phyloP scores from a whole-genome alignment of 2,797 vertebrate species.

The Gobio occitaniae region DNA sequence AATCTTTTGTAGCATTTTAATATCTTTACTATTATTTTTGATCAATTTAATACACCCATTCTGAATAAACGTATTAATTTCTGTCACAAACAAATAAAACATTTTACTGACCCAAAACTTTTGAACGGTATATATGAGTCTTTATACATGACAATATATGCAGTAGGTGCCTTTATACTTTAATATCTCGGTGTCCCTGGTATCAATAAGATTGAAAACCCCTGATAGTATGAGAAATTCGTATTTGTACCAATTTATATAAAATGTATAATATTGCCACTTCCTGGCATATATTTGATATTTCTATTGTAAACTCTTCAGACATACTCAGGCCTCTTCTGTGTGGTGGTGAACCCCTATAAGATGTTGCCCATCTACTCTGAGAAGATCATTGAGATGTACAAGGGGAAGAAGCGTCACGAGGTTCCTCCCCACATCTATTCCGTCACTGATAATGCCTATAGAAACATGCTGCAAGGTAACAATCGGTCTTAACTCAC shows the following conservation, averaged over 20 bases:
- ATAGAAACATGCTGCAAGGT: conserved; percentile 99
- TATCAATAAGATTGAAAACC: background rate
- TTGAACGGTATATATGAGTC: too few relatives aligned
- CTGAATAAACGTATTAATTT: too few relatives aligned
- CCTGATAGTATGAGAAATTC: background rate
- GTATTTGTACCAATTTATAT: background rate
- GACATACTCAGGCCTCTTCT: conserved; percentile 98
- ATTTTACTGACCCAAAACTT: background rate
- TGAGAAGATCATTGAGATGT: conserved; percentile 98
- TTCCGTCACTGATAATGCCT: conserved; percentile 93
- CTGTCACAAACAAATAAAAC: background rate
- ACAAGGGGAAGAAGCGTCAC: conserved; percentile 98
- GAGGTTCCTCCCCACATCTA: conserved; percentile 98
- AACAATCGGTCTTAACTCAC: background rate
- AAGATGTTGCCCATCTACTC: conserved; percentile 98
- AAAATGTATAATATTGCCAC: background rate
- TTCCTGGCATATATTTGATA: background rate
- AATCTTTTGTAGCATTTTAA: background rate
- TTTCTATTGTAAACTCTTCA: conserved; percentile 62
- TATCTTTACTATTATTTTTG: background rate
- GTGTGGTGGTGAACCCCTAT: conserved; percentile 96
- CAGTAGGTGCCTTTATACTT: background rate
- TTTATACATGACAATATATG: background rate
- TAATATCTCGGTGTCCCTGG: background rate
- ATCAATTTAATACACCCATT: background rate